Percentiles rank a stretch among this genome's conserved stretches.
These are phyloP conservation scores for Gopherus flavomarginatus DNA, from an alignment of 2,113 vertebrate species.

Conservation along the genomic window DNA sequence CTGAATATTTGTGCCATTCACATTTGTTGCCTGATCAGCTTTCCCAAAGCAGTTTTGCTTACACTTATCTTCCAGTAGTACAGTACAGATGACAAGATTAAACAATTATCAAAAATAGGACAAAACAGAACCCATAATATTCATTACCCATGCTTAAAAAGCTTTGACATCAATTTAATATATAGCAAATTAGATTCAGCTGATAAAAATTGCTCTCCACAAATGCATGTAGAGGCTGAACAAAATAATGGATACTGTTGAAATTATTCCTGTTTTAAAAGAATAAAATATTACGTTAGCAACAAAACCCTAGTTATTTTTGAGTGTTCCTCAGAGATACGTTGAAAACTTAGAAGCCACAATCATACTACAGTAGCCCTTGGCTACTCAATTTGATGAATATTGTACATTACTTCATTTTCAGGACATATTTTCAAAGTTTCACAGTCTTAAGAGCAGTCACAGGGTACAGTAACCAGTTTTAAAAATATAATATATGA, in stretches of 20 bases:
- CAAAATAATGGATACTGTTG: not conserved
- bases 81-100: not conserved
- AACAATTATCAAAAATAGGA: not conserved
- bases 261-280: conserved; percentile 1
- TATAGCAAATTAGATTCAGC: not conserved
- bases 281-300: conserved; percentile 12
- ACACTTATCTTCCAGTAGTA: not conserved
- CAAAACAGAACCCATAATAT: not conserved
- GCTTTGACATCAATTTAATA: not conserved
- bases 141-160: not conserved
- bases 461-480: conserved; percentile 51
- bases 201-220: not conserved
- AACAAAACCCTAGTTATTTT: conserved; percentile 16
- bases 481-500: conserved; percentile 35
- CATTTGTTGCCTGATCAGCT: not conserved
- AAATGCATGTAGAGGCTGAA: not conserved
- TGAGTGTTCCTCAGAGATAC: conserved; percentile 13
- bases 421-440: conserved; percentile 22
- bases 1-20: not conserved
- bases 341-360: conserved; percentile 30
- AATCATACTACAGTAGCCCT: not conserved
- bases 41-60: not conserved
- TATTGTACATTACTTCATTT: not conserved
- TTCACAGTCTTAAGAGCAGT: conserved; percentile 53
- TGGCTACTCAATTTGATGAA: conserved; percentile 10